Evolutionary conservation across 2,797 vertebrate genomes (phyloP).

Genomic region (Premnoplex brunnescens): DNA sequence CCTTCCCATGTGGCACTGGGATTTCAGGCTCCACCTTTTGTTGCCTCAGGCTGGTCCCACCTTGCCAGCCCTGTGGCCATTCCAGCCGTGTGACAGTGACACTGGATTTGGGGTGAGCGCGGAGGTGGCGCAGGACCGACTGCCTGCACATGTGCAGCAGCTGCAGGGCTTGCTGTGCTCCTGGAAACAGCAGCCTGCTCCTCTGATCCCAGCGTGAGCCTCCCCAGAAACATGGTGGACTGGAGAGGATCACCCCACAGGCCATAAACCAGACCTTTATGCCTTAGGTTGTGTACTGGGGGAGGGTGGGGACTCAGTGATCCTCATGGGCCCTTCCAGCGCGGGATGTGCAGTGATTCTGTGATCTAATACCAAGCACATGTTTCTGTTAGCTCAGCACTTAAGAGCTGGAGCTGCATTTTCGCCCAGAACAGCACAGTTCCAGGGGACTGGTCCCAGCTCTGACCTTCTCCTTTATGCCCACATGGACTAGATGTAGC

Average conservation of each 20-base stretch:
- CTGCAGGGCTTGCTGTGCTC: not conserved
- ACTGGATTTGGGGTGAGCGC: accelerated
- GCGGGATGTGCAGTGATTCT: not conserved
- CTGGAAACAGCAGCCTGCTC: not conserved
- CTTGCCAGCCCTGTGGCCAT: not conserved
- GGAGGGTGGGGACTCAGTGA: not conserved
- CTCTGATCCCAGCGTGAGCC: slow-evolving; percentile 29
- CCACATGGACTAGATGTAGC: not conserved
- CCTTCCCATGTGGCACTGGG: accelerated
- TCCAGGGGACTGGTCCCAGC: not conserved
- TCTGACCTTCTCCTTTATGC: not conserved
- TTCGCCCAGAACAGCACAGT: not conserved
- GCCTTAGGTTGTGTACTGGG: not conserved
- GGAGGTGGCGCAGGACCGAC: accelerated
- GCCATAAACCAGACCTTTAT: not conserved
- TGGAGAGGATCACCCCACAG: slow-evolving; percentile 2
- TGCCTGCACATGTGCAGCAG: not conserved
- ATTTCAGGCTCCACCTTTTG: not conserved
- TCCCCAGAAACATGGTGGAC: not conserved
- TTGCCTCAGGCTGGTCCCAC: not conserved
- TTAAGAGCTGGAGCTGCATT: not conserved
- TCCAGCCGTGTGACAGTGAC: accelerated
- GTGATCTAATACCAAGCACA: not conserved
- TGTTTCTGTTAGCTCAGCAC: not conserved
- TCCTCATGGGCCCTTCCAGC: not conserved